Conservation (phyloP, 1,140 invertebrate genomes). For the Pseudachorutes palmiensis region DNA sequence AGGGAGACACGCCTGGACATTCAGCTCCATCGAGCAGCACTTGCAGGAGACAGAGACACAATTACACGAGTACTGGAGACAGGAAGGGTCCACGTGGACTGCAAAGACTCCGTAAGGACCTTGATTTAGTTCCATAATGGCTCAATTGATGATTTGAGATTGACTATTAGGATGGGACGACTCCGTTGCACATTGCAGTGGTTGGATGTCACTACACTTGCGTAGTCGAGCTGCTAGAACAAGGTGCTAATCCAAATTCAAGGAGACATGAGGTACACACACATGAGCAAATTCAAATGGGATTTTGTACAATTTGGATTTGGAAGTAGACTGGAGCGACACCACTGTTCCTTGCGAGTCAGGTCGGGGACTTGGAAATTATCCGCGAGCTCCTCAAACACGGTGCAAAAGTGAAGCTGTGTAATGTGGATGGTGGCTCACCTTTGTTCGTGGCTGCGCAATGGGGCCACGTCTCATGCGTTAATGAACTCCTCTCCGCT, state of each 20-base stretch:
- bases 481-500: constrained; percentile 64
- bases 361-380: constrained; percentile 78
- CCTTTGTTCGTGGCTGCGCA: constrained; percentile 85
- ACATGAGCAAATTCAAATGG: neutral
- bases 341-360: constrained; percentile 82
- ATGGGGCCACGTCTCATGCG: constrained; percentile 78
- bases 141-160: neutral
- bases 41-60: constrained; percentile 68
- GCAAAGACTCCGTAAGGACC: constrained; percentile 70
- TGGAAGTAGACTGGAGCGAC: constrained; percentile 82
- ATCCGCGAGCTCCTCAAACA: constrained; percentile 64
- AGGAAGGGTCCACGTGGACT: constrained; percentile 87
- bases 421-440: constrained; percentile 81
- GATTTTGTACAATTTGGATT: neutral
- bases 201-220: constrained; percentile 80
- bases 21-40: constrained; percentile 76
- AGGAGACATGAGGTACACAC: constrained; percentile 55
- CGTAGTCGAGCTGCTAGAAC: constrained; percentile 72
- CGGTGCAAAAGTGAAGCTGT: constrained; percentile 66
- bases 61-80: constrained; percentile 73
- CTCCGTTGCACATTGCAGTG: constrained; percentile 78
- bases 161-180: constrained; percentile 73
- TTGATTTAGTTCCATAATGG: neutral
- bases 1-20: constrained; percentile 86
- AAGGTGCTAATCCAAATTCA: constrained; percentile 76